Percentiles rank a stretch among this genome's conserved stretches.
These are phyloP conservation scores for Columba livia DNA, from an alignment of 2,113 vertebrate genomes.

Conservation along the genomic window DNA sequence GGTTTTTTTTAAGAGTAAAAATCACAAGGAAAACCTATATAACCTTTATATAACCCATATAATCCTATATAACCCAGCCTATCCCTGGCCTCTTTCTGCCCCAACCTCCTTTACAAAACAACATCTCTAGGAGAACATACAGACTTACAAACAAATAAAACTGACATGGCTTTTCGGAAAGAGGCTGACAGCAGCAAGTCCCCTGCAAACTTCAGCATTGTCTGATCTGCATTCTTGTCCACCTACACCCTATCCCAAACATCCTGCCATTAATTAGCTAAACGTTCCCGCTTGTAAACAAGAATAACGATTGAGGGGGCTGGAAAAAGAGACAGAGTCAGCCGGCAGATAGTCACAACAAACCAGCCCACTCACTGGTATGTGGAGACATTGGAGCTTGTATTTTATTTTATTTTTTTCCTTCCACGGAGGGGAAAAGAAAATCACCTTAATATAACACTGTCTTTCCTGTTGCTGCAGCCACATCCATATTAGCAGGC, in stretches of 20 bases:
- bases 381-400: slow-evolving; percentile 15
- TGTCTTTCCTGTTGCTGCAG: slow-evolving; percentile 54
- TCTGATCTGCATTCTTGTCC: slow-evolving; percentile 75
- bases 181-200: slow-evolving; percentile 57
- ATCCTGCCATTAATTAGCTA: slow-evolving; percentile 84
- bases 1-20: not conserved
- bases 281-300: slow-evolving; percentile 77
- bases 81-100: slow-evolving; percentile 17
- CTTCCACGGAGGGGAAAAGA: slow-evolving; percentile 25
- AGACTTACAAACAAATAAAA: slow-evolving; percentile 50
- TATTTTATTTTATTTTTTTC: slow-evolving; percentile 19
- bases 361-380: slow-evolving; percentile 65
- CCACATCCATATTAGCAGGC: slow-evolving; percentile 83
- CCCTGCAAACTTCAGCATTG: slow-evolving; percentile 63
- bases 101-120: slow-evolving; percentile 30
- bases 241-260: slow-evolving; percentile 79
- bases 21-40: not conserved
- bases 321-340: slow-evolving; percentile 69
- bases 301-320: slow-evolving; percentile 70
- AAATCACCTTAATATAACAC: slow-evolving; percentile 70
- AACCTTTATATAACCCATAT: not conserved
- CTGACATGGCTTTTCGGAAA: slow-evolving; percentile 33
- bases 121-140: slow-evolving; percentile 1
- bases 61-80: not conserved
- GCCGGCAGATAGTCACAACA: slow-evolving; percentile 74